Base-by-base conservation (phyloP, 1,140 invertebrate genomes). In the Periplaneta americana region DNA sequence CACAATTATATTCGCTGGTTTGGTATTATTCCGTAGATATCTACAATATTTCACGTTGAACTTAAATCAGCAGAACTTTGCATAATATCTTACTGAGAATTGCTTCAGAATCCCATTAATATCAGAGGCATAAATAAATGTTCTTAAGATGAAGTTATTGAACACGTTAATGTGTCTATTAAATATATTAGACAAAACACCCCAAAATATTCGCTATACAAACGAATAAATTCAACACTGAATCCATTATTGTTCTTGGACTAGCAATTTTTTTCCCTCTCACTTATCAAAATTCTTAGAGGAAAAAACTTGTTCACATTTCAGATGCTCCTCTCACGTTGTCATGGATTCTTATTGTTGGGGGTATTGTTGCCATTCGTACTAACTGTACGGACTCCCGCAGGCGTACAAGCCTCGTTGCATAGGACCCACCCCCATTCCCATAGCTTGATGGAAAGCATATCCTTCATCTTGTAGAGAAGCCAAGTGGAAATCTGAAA, bases 371-470 rank as follows among this genome's bases (percentile, higher is more conserved):
- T 36, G 83, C 83, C 76, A 80, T 78, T 82, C 79, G 75, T 81
- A 88, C 88, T 89, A 89, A 86, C 88, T 88, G 87, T 89, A 89
- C 32, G 88, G 88, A 84, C 87, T 88, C 48, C 88, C 88, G 84
- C 87, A 89, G 34, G 88, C 88, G 84, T 89, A 89, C 75, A 89
- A 85, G 83, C 88, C 87, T 82, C 88, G 86, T 82, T 89, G 88
- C 87, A 89, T 89, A 82, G 87, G 87, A 75, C 87, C 87, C 36
- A 81, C 34, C 74, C 88, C 88, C 88, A 89, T 88, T 84, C 88
- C 88, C 88, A 88, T 88, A 78, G 88, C 87, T 85, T 88, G 88
- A 83, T 89, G 88, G 87, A 88, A 89, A 84, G 88, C 87, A 84
- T 88, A 88, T 78, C 87, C 88, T 86, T 89, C 88, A 84, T 89